Percentiles rank a stretch among this genome's conserved stretches.
phyloP scores from a whole-genome alignment of 2,888 invertebrate species.

The Pseudanteris insignis region DNA sequence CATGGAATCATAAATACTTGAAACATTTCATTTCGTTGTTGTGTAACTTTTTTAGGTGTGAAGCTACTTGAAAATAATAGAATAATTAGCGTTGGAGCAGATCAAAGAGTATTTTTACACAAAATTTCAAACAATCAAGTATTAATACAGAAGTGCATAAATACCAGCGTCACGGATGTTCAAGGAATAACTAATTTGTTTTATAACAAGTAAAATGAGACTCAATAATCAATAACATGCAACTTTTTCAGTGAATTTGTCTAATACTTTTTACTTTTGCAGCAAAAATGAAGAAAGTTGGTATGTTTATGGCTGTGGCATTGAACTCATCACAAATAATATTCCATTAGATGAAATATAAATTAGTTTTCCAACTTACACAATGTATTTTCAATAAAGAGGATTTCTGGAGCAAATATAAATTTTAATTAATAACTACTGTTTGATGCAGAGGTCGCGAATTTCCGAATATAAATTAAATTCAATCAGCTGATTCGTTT shows the following conservation, averaged over 20 bases:
- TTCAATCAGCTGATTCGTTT: too few species aligned
- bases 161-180: conserved; percentile 57
- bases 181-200: conserved; percentile 56
- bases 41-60: conserved; percentile 54
- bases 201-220: conserved; percentile 46
- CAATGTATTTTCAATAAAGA: too few species aligned
- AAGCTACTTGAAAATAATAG: conserved; percentile 51
- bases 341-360: not conserved
- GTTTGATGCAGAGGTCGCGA: too few species aligned
- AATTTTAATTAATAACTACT: too few species aligned
- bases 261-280: conserved; percentile 33
- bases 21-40: too few species aligned
- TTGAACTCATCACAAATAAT: conserved; percentile 63
- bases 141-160: conserved; percentile 39
- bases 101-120: conserved; percentile 56
- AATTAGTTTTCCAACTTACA: too few species aligned
- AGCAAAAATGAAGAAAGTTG: conserved; percentile 56
- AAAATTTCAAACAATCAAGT: conserved; percentile 49
- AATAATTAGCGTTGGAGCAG: conserved; percentile 58
- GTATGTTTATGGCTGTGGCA: conserved; percentile 70
- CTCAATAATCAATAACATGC: too few species aligned
- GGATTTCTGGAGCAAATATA: too few species aligned
- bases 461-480: too few species aligned
- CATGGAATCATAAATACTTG: too few species aligned
- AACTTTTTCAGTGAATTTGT: too few species aligned